phyloP scores from a whole-genome alignment of 2,113 vertebrate genomes.

The Ifrita kowaldi region DNA sequence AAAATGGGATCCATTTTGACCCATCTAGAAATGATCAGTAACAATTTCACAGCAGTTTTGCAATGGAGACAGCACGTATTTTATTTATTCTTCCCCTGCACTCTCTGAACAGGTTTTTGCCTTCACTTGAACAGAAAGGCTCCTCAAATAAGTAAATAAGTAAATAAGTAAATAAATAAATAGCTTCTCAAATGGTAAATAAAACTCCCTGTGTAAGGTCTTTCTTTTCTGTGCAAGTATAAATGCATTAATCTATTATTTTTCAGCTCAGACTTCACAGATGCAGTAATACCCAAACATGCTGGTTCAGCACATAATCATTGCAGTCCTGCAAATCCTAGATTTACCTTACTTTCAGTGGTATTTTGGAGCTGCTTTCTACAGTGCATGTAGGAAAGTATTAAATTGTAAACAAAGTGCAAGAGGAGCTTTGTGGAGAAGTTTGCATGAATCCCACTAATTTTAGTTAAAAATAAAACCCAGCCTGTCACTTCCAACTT shows the following conservation, averaged over 20 bases:
- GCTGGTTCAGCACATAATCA: background rate
- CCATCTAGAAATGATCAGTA: background rate
- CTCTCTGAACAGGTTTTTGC: background rate
- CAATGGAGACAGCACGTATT: background rate
- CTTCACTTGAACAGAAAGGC: background rate
- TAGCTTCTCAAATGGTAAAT: background rate
- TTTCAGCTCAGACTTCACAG: background rate
- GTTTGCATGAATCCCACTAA: background rate
- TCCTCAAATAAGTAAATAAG: background rate
- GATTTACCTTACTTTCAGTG: background rate
- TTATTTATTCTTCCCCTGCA: background rate
- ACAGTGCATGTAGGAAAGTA: background rate
- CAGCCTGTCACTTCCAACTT: background rate
- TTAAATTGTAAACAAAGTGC: background rate
- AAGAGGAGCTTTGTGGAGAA: background rate
- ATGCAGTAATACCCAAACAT: background rate
- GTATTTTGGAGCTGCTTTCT: background rate
- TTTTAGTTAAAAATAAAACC: conserved; percentile 36
- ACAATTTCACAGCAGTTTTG: background rate
- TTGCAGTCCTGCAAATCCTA: background rate
- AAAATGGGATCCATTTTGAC: background rate
- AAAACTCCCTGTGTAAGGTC: background rate
- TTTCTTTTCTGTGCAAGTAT: background rate
- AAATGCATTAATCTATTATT: background rate
- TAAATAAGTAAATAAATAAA: background rate